These are phyloP conservation scores for Sminthurinus aureus DNA, from an alignment of 2,888 invertebrate genomes.

Conservation along the genomic window DNA sequence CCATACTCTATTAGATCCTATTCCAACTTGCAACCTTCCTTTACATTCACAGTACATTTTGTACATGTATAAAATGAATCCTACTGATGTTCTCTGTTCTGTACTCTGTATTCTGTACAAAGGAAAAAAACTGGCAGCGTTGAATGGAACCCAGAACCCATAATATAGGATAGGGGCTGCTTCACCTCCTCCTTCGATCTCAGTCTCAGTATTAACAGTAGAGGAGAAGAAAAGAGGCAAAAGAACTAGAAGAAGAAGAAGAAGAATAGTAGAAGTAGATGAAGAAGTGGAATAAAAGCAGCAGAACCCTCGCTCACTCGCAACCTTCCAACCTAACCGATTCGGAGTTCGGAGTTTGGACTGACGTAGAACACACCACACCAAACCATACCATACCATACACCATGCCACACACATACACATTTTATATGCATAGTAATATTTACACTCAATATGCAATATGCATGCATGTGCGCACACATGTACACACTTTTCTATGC, in stretches of 20 bases:
- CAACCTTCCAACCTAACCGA: slow-evolving; percentile 40
- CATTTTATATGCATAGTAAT: not conserved
- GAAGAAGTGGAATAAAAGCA: too few relatives aligned
- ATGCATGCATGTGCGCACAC: too few relatives aligned
- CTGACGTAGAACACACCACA: slow-evolving; percentile 42
- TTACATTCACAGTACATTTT: too few relatives aligned
- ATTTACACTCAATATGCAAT: too few relatives aligned
- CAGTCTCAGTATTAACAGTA: slow-evolving; percentile 33
- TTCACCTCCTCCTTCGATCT: slow-evolving; percentile 54
- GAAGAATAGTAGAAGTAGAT: too few relatives aligned
- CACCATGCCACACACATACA: slow-evolving; percentile 5
- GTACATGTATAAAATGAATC: too few relatives aligned
- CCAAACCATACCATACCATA: not conserved
- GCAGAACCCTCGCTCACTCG: slow-evolving; percentile 11
- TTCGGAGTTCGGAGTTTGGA: slow-evolving; percentile 41
- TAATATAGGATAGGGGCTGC: slow-evolving; percentile 15
- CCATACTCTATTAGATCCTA: too few relatives aligned
- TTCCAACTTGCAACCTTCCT: too few relatives aligned
- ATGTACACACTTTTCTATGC: too few relatives aligned
- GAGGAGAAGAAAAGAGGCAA: not conserved
- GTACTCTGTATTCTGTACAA: not conserved
- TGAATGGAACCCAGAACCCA: slow-evolving; percentile 28
- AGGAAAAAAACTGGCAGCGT: slow-evolving; percentile 25
- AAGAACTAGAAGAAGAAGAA: too few relatives aligned
- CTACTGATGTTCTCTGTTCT: too few relatives aligned